Evolutionary conservation across 1,140 invertebrate genomes (phyloP), one percentile per base, ranked within the genome.

Genomic region (Cherax quadricarinatus): DNA sequence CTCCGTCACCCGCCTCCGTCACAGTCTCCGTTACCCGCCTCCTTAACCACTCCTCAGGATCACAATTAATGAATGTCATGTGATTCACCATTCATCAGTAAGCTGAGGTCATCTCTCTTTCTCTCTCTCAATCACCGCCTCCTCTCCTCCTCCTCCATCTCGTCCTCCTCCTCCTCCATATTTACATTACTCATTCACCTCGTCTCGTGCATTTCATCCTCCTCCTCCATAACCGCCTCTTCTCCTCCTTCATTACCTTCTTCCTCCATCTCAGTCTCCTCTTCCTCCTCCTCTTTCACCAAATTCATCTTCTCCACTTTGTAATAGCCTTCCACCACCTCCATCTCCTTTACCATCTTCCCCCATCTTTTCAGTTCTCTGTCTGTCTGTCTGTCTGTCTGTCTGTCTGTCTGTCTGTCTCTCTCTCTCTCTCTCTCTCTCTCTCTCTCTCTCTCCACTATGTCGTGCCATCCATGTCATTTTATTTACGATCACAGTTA

Each of bases 41-140:
- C 53, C 53, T 1, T 14, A 3, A 57, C 53, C 53, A 14, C 70
- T 75, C 21, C 70, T 75, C 24, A 30, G 5, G 51, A 57, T 57
- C 24, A 87, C 86, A 78, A 87, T 87, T 78, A 79, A 78, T 87
- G 70, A 78, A 87, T 53, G 86, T 87, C 84, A 73, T 87, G 51
- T 87, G 86, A 88, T 10, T 91, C 89, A 91, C 89, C 49, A 84
- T 91, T 91, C 82, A 91, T 78, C 51, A 83, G 80, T 73, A 57
- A 78, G 70, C 30, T 75, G 62, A 91, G 81, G 73, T 84, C 83
- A 85, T 18, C 66, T 51, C 30, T 41, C 60, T 49, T 48, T 57
- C 48, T 49, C 51, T 78, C 30, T 75, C 48, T 10, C 14, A 66
- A 53, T 91, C 49, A 66, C 49, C 70, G n/a, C 62, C 62, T 21